A percentile compares a stretch with the other conserved stretches of the same genome.
Conservation (phyloP, 2,797 vertebrate genomes). For the Crocidura indochinensis region DNA sequence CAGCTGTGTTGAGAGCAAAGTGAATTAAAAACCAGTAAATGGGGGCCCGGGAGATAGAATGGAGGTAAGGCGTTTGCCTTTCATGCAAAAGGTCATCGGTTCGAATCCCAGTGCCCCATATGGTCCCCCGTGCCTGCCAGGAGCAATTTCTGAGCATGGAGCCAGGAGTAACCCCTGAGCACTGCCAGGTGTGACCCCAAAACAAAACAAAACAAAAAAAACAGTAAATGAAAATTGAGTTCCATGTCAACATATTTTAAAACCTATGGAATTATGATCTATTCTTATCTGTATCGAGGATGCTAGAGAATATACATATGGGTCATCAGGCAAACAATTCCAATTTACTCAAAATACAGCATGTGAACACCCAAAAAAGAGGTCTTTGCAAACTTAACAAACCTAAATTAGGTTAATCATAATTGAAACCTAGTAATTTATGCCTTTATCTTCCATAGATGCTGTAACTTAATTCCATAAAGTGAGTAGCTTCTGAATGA, state of each 20-base stretch:
- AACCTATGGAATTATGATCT: constrained; percentile 60
- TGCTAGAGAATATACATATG: background rate
- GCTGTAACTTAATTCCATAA: background rate
- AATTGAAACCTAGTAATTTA: background rate
- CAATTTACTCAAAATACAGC: background rate
- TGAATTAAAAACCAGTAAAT: constrained; percentile 68
- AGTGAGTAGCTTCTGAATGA: background rate
- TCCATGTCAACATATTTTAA: constrained; percentile 76
- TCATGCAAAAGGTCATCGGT: too few species aligned
- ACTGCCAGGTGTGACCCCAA: too few species aligned
- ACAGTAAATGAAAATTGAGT: constrained; percentile 69
- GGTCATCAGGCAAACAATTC: background rate
- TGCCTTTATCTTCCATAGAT: background rate
- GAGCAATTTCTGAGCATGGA: too few species aligned
- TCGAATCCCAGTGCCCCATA: too few species aligned
- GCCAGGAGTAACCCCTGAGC: too few species aligned
- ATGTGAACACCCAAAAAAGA: background rate
- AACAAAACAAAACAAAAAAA: too few species aligned
- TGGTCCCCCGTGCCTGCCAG: too few species aligned
- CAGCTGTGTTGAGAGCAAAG: constrained; percentile 32
- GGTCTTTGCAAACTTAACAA: background rate
- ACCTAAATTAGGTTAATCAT: background rate
- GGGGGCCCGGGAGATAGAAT: too few species aligned
- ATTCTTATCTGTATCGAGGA: background rate
- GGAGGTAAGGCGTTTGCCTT: too few species aligned